phyloP scores from a whole-genome alignment of 2,888 invertebrate species.

The Galerucella pusilla region DNA sequence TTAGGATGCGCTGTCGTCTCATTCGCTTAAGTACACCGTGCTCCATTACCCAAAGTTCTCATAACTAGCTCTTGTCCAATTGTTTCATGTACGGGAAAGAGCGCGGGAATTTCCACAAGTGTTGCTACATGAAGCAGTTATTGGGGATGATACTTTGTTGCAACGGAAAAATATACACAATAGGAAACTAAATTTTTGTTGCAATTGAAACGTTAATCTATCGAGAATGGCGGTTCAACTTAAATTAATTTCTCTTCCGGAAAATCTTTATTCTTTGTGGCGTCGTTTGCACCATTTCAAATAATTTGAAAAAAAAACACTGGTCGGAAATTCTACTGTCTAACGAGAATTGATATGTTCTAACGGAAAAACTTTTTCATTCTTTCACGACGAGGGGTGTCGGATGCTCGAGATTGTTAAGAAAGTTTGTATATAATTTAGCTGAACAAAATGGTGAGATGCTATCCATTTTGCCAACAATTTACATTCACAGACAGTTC shows the following conservation, averaged over 20 bases:
- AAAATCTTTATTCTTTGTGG: slow-evolving; percentile 14
- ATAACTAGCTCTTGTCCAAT: slow-evolving; percentile 13
- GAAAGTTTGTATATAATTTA: slow-evolving; percentile 36
- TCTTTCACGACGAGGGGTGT: slow-evolving; percentile 27
- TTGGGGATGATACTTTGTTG: background rate
- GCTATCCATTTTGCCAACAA: slow-evolving; percentile 21
- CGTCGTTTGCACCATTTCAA: slow-evolving; percentile 9
- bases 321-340: slow-evolving; percentile 16
- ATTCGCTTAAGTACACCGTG: slow-evolving; percentile 23
- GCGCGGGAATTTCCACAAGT: slow-evolving; percentile 7
- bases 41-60: slow-evolving; percentile 32
- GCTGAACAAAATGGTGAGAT: slow-evolving; percentile 27
- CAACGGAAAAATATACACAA: background rate
- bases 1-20: slow-evolving; percentile 7
- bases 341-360: slow-evolving; percentile 28
- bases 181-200: background rate
- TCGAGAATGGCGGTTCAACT: background rate
- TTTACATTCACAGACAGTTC: slow-evolving; percentile 11
- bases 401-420: slow-evolving; percentile 25
- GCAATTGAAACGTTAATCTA: background rate
- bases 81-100: background rate
- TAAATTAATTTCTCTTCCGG: background rate
- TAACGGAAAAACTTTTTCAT: slow-evolving; percentile 28
- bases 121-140: background rate
- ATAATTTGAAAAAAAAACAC: slow-evolving; percentile 24